phyloP scores from a whole-genome alignment of 2,113 vertebrate species.

The Spea multiplicata region DNA sequence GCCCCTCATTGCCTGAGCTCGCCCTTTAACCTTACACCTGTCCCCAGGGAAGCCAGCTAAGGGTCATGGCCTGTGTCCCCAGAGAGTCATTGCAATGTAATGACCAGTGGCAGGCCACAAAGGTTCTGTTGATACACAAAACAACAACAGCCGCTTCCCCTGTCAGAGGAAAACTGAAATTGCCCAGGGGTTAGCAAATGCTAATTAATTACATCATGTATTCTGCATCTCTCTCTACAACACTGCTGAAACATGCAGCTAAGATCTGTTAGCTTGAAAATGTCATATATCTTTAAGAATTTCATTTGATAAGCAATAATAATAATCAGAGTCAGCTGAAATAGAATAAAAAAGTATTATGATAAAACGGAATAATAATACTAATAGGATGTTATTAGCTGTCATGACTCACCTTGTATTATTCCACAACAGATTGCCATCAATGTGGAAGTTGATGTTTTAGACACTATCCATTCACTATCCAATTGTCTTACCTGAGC shows the following conservation, averaged over 20 bases:
- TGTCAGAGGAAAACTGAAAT: conserved; percentile 40
- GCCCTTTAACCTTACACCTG: conserved; percentile 26
- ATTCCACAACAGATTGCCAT: too few relatives aligned
- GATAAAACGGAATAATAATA: too few relatives aligned
- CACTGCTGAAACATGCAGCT: conserved; percentile 3
- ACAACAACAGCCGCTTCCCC: conserved; percentile 49
- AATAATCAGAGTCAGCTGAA: too few relatives aligned
- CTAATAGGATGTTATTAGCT: too few relatives aligned
- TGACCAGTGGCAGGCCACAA: not conserved
- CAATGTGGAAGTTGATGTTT: too few relatives aligned
- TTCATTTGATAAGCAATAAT: not conserved
- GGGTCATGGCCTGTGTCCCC: conserved; percentile 27
- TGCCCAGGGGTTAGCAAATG: conserved; percentile 50
- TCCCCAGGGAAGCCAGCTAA: conserved; percentile 27
- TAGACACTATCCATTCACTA: too few relatives aligned
- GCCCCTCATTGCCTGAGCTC: conserved; percentile 24
- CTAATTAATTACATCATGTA: conserved; percentile 54
- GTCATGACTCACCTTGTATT: too few relatives aligned
- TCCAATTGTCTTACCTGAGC: too few relatives aligned
- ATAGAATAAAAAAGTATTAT: too few relatives aligned
- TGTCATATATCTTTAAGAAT: not conserved
- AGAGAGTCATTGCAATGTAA: conserved; percentile 44
- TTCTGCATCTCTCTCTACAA: not conserved
- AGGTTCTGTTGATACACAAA: conserved; percentile 47
- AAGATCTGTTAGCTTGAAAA: not conserved